phyloP scores from a whole-genome alignment of 2,888 invertebrate species.

The Tanypteryx hageni region DNA sequence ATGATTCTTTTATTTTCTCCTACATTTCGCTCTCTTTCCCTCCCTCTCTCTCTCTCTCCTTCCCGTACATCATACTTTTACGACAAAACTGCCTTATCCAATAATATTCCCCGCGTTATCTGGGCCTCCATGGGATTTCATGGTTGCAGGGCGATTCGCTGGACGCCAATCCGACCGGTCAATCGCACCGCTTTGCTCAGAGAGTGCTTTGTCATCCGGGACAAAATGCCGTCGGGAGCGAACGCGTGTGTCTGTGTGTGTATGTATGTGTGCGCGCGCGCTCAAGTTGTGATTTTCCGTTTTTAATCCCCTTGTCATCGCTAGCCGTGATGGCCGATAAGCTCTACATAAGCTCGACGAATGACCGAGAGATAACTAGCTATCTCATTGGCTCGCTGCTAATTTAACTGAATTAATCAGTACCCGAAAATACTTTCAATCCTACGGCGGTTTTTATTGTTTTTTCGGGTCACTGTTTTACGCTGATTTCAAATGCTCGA shows the following conservation, averaged over 20 bases:
- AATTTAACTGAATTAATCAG: constrained; percentile 5
- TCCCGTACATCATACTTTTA: no score
- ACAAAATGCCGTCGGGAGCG: neutral
- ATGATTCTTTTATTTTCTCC: no score
- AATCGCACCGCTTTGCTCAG: neutral
- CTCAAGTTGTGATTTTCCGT: neutral
- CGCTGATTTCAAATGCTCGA: no score
- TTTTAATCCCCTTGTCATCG: constrained; percentile 3
- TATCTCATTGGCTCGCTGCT: neutral
- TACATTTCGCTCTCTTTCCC: no score
- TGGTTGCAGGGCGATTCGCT: no score
- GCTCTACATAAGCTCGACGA: neutral
- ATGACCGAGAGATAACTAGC: neutral
- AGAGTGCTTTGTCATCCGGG: neutral
- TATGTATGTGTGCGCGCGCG: neutral
- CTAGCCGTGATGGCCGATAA: neutral
- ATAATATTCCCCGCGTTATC: no score
- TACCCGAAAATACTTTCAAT: constrained; percentile 6
- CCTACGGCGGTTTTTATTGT: neutral
- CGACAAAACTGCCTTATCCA: no score
- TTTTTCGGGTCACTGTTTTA: no score
- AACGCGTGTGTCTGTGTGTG: neutral
- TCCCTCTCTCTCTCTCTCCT: no score
- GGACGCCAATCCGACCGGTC: neutral
- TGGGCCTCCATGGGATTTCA: no score